These are phyloP conservation scores for Proterorhinus semilunaris DNA, from an alignment of 2,113 vertebrate genomes.

Conservation along the genomic window DNA sequence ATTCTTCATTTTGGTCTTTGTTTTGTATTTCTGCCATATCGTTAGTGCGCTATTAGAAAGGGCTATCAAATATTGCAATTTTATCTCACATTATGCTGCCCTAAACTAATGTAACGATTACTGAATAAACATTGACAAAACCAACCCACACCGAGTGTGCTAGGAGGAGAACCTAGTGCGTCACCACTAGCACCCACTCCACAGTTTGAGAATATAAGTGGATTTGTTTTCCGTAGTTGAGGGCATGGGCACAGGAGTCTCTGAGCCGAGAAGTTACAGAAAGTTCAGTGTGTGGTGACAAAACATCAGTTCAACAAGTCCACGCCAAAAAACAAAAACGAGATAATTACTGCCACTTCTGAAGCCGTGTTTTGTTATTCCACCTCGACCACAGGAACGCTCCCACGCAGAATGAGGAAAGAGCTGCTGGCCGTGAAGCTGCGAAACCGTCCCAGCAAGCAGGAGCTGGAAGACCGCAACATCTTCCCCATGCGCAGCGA, in stretches of 20 bases:
- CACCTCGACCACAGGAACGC: slow-evolving; percentile 78
- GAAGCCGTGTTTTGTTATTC: slow-evolving; percentile 8
- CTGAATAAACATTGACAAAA: not conserved
- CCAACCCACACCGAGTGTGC: not conserved
- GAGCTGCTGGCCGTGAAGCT: slow-evolving; percentile 93
- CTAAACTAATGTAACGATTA: no score
- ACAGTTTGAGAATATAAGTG: not conserved
- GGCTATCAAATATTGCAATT: no score
- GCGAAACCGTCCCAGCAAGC: slow-evolving; percentile 91
- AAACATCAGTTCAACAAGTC: slow-evolving; percentile 13
- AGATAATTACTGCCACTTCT: not conserved
- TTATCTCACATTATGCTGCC: no score
- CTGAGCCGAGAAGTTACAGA: not conserved
- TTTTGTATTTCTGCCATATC: no score
- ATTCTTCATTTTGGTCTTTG: no score
- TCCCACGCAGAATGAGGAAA: slow-evolving; percentile 92
- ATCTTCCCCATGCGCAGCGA: slow-evolving; percentile 94
- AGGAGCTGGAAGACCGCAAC: slow-evolving; percentile 95
- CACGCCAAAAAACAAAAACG: slow-evolving; percentile 8
- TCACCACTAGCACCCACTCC: not conserved
- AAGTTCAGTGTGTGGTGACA: slow-evolving; percentile 12
- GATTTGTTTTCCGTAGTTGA: not conserved
- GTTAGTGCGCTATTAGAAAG: no score
- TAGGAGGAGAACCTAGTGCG: not conserved
- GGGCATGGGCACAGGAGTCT: not conserved